Evolutionary conservation across 2,113 vertebrate species (phyloP).

Genomic region (Petrocephalus microphthalmus): DNA sequence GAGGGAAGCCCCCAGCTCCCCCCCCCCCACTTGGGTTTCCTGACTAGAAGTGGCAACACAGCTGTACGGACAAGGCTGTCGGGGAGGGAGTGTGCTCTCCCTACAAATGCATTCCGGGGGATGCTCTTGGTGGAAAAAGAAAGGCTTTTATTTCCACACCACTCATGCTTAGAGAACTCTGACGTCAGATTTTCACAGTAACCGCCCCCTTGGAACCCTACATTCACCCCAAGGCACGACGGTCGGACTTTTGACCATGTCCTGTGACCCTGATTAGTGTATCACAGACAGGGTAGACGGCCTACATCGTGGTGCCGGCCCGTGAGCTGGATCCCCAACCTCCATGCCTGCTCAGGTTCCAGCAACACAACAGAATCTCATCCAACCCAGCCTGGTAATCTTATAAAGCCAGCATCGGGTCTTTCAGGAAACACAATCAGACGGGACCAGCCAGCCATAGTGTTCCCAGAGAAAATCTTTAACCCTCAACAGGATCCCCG

Average conservation of each 20-base stretch:
- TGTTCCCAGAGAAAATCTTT: neutral
- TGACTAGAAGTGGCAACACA: neutral
- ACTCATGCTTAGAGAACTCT: neutral
- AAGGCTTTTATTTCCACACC: neutral
- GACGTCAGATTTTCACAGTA: neutral
- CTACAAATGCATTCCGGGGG: neutral
- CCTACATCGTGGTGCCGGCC: neutral
- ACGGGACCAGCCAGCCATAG: neutral
- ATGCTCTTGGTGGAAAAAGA: neutral
- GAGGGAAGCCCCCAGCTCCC: neutral
- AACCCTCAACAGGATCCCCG: neutral
- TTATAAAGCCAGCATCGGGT: neutral
- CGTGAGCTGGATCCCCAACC: neutral
- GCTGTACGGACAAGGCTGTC: neutral
- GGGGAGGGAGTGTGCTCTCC: neutral
- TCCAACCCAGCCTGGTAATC: neutral
- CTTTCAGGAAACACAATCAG: neutral
- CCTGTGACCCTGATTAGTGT: neutral
- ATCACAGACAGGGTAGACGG: neutral
- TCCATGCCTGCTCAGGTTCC: neutral
- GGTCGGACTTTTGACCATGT: neutral
- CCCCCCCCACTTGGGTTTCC: neutral
- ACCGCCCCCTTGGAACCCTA: neutral
- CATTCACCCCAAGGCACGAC: neutral
- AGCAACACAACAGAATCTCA: neutral